Evolutionary conservation across 2,888 invertebrate species (phyloP).

Genomic region (Catonia carolina): DNA sequence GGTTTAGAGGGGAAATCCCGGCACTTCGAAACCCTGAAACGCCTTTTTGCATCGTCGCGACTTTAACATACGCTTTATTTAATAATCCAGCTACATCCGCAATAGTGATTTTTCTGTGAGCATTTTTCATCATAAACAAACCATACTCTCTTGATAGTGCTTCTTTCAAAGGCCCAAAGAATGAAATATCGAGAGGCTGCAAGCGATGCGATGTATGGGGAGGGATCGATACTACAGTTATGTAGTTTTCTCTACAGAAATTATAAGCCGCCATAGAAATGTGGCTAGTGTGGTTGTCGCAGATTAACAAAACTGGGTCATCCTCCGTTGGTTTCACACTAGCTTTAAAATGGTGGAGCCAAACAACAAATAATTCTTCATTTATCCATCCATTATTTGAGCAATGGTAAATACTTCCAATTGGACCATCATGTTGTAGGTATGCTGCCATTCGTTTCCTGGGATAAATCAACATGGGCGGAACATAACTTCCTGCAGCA

Average conservation of each 20-base stretch:
- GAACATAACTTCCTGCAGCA: conserved; percentile 41
- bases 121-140: conserved; percentile 17
- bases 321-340: background rate
- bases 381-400: conserved; percentile 17
- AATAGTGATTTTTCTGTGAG: conserved; percentile 4
- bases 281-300: conserved; percentile 31
- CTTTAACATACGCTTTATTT: background rate
- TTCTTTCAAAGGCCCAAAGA: conserved; percentile 36
- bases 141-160: conserved; percentile 36
- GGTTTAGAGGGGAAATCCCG: background rate
- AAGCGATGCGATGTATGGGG: conserved; percentile 36
- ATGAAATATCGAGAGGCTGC: conserved; percentile 34
- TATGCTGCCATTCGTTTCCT: conserved; percentile 41
- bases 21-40: background rate
- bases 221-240: conserved; percentile 35
- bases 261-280: conserved; percentile 31
- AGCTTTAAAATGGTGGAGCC: conserved; percentile 2
- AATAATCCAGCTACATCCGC: conserved; percentile 18
- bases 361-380: conserved; percentile 9
- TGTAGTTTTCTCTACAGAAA: conserved; percentile 33
- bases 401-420: conserved; percentile 12
- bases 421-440: conserved; percentile 27
- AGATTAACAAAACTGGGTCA: conserved; percentile 9
- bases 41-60: background rate
- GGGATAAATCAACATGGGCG: conserved; percentile 46